phyloP scores from a whole-genome alignment of 2,888 invertebrate genomes.

The Ptilodon capucinus region DNA sequence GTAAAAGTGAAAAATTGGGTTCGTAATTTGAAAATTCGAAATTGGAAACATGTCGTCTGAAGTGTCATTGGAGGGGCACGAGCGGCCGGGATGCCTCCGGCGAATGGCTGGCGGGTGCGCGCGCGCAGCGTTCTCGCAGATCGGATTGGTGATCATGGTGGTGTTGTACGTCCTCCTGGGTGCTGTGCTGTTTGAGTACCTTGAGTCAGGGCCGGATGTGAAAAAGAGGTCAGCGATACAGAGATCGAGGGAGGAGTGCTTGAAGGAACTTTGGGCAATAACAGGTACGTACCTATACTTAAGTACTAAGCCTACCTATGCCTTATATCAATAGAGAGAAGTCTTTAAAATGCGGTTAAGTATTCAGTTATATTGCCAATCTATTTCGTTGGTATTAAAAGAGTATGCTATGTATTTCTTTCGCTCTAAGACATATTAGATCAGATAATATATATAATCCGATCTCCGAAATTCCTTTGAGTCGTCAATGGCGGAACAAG shows the following conservation, averaged over 20 bases:
- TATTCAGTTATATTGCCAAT: no score
- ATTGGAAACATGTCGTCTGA: conserved; percentile 68
- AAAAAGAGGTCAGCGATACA: conserved; percentile 85
- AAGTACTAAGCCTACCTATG: no score
- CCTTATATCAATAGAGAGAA: no score
- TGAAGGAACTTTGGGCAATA: conserved; percentile 90
- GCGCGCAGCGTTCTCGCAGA: conserved; percentile 85
- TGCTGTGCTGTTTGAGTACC: conserved; percentile 87
- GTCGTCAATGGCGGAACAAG: conserved; percentile 8
- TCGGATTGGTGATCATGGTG: conserved; percentile 88
- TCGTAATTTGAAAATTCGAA: conserved; percentile 22
- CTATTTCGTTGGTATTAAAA: no score
- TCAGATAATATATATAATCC: no score
- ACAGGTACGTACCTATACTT: conserved; percentile 85
- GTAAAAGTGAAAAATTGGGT: conserved; percentile 27
- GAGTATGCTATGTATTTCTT: no score
- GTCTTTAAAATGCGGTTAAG: no score
- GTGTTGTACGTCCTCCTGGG: conserved; percentile 89
- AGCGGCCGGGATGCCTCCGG: conserved; percentile 59
- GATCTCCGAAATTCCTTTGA: no score
- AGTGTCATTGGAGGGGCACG: conserved; percentile 71
- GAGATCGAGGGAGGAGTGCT: conserved; percentile 85
- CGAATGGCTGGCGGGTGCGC: conserved; percentile 65
- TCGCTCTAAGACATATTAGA: no score
- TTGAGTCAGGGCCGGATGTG: conserved; percentile 88